Conservation (phyloP, 2,888 invertebrate species). For the Dasysyrphus tricinctus region DNA sequence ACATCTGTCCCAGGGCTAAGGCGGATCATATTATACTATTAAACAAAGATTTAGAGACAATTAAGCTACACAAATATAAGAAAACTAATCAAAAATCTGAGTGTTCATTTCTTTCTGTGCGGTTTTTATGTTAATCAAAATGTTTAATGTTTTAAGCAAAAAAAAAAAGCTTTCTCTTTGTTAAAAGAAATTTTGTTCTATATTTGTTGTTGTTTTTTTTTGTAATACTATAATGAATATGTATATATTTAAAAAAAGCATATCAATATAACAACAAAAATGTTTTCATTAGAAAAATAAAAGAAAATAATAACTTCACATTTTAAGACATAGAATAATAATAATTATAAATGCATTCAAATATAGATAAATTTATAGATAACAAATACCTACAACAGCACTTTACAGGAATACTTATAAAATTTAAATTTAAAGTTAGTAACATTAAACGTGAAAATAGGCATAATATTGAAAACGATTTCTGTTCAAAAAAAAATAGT, state of each 20-base stretch:
- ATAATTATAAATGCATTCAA: constrained; percentile 27
- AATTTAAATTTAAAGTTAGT: not conserved
- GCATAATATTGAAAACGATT: not conserved
- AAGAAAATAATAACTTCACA: constrained; percentile 4
- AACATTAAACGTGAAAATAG: not conserved
- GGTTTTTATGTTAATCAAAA: constrained; percentile 18
- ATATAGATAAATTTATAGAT: constrained; percentile 9
- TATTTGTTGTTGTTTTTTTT: constrained; percentile 25
- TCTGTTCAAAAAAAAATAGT: not conserved
- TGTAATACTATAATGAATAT: constrained; percentile 13
- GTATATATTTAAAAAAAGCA: constrained; percentile 34
- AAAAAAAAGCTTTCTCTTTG: constrained; percentile 43
- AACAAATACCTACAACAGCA: constrained; percentile 22
- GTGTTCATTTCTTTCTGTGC: constrained; percentile 35
- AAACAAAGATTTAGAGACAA: constrained; percentile 19
- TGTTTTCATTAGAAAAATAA: constrained; percentile 34
- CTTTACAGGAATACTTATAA: constrained; percentile 30
- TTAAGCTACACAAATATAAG: constrained; percentile 7
- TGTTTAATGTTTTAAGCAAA: constrained; percentile 44
- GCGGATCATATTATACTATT: constrained; percentile 48
- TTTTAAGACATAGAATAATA: constrained; percentile 29
- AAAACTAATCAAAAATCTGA: not conserved
- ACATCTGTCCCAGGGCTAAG: constrained; percentile 29
- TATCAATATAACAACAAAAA: constrained; percentile 57
- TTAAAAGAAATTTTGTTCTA: constrained; percentile 35